These are phyloP conservation scores for Anagyrus pseudococci DNA, from an alignment of 2,888 invertebrate genomes.

Conservation along the genomic window DNA sequence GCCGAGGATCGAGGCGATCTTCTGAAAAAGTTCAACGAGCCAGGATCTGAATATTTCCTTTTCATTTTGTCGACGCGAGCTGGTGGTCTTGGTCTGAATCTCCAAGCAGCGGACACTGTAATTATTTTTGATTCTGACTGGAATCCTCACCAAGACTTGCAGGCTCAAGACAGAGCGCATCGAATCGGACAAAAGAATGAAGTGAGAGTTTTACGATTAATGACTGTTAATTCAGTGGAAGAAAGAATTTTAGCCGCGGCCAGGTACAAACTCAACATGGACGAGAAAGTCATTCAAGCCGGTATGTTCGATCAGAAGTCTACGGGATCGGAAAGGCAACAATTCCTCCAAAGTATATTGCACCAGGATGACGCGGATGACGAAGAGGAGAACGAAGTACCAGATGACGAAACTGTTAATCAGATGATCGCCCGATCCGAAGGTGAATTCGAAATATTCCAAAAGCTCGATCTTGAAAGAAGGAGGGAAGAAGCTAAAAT, in stretches of 20 bases:
- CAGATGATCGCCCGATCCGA: conserved; percentile 98
- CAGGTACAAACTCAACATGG: conserved; percentile 97
- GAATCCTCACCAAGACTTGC: conserved; percentile 99
- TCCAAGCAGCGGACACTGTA: conserved; percentile 98
- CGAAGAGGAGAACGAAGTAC: conserved; percentile 96
- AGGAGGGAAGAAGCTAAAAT: conserved; percentile 76
- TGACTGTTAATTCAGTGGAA: conserved; percentile 99
- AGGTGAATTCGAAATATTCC: conserved; percentile 92
- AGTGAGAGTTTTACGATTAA: conserved; percentile 93
- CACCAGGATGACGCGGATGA: conserved; percentile 95
- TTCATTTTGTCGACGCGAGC: conserved; percentile 97
- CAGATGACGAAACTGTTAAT: conserved; percentile 98
- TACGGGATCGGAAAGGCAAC: conserved; percentile 94
- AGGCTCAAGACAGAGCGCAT: conserved; percentile 99
- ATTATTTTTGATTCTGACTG: conserved; percentile 99
- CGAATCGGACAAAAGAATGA: conserved; percentile 99
- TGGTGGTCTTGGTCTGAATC: conserved; percentile 96
- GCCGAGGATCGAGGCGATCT: conserved; percentile 97
- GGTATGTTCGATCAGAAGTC: conserved; percentile 99
- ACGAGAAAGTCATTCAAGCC: conserved; percentile 99
- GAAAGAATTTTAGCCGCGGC: conserved; percentile 98
- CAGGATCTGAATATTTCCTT: conserved; percentile 90
- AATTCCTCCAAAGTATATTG: conserved; percentile 93
- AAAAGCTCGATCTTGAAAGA: conserved; percentile 91
- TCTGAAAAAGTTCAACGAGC: conserved; percentile 88